These are phyloP conservation scores for Hippocampus mohnikei DNA, from an alignment of 2,113 vertebrate genomes.

Conservation along the genomic window DNA sequence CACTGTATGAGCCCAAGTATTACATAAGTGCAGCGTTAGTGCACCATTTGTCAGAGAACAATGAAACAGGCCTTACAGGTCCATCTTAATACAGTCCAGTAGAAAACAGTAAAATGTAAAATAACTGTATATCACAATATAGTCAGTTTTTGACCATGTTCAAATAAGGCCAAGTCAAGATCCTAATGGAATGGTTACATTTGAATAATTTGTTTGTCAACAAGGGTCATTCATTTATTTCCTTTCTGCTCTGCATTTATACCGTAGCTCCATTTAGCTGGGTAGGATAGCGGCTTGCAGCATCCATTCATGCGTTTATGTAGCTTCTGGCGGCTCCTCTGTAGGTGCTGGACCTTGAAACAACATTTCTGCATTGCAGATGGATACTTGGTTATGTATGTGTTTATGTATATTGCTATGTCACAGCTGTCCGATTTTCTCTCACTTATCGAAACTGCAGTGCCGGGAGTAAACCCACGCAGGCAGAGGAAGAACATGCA, in stretches of 20 bases:
- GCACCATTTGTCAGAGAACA: constrained; percentile 44
- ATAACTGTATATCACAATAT: not conserved
- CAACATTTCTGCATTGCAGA: no score
- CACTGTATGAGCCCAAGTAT: constrained; percentile 53
- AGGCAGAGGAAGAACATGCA: no score
- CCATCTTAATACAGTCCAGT: constrained; percentile 2
- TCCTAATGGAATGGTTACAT: not conserved
- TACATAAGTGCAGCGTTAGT: constrained; percentile 43
- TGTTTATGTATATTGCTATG: no score
- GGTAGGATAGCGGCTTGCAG: not conserved
- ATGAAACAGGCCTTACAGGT: constrained; percentile 1
- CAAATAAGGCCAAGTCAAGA: not conserved
- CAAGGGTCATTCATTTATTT: not conserved
- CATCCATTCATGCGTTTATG: no score
- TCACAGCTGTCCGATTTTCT: no score
- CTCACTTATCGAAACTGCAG: no score
- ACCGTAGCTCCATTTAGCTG: not conserved
- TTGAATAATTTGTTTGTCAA: not conserved
- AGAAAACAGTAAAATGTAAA: constrained; percentile 6
- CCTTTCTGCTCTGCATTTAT: not conserved
- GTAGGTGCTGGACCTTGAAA: no score
- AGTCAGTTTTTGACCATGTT: not conserved
- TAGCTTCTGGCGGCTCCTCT: no score
- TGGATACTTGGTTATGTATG: no score
- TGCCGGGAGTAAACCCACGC: no score